Base-by-base conservation (phyloP, 2,888 invertebrate species). In the Cheilosia urbana region DNA sequence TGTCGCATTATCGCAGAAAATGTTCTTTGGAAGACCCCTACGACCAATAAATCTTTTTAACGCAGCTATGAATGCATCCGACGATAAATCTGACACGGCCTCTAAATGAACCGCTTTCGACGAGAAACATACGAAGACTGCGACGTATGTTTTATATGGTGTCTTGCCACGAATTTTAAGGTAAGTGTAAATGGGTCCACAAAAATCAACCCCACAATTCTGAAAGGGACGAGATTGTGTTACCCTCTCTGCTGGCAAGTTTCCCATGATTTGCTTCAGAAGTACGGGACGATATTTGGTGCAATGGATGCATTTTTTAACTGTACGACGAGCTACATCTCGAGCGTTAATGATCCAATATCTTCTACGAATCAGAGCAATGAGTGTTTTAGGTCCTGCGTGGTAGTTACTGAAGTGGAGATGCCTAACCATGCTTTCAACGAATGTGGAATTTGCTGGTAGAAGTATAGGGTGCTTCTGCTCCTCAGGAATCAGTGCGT, bases 361-460 rank as follows among this genome's bases (percentile, higher is more conserved):
- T 40, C 42, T 45, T 13, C 24, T 17, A 2, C 68, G 42, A 5
- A 83, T 42, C 3, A 69, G 19, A 0, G 66, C 53, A 2, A 72
- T 21, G 2, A 77, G 24, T 11, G 72, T 47, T 24, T 69, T 65
- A 4, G 63, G 55, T 11, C 71, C 76, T 19, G 71, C 82, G 37
- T 82, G 82, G 11, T 34, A 57, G 13, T 57, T 57, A 0, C 17
- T 17, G 1, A 9, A 4, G 6, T 57, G 57, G 2, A 57, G n/a
- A 34, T 34, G 42, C 30, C 49, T 34, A 1, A 24, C 27, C 21
- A 45, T 6, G 4, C 2, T 2, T 17, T 1, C 1, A 13, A 21
- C 13, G 27, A 53, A 27, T 4, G 3, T 15, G 4, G 17, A 6
- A 11, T 57, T 17, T 19, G 17, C 9, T 19, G 57, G 9, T 9